phyloP scores from a whole-genome alignment of 2,888 invertebrate species.

The Lithophane leautieri region DNA sequence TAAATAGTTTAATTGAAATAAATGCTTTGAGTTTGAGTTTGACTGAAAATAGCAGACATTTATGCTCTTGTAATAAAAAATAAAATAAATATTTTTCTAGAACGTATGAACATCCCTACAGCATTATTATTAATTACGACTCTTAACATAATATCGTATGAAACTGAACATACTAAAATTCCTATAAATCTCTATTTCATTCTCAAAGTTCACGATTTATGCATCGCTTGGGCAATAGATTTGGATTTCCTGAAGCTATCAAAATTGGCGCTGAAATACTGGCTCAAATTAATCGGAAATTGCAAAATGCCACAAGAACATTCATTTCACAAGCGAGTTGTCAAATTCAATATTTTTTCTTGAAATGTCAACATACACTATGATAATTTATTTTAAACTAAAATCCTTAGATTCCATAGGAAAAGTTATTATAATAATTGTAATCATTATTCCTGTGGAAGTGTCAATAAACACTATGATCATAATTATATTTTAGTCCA shows the following conservation, averaged over 20 bases:
- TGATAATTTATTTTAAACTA: background rate
- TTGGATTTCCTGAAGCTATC: slow-evolving; percentile 4
- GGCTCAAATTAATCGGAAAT: slow-evolving; percentile 15
- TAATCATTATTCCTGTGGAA: background rate
- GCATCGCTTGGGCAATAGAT: background rate
- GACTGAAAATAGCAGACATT: background rate
- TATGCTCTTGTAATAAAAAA: slow-evolving; percentile 6
- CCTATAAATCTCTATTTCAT: background rate
- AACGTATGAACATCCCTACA: background rate
- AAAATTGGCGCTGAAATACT: background rate
- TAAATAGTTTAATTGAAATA: no score
- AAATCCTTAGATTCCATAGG: background rate
- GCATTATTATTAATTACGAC: no score
- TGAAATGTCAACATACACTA: slow-evolving; percentile 1
- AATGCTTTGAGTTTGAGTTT: no score
- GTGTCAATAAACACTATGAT: background rate
- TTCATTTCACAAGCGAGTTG: background rate
- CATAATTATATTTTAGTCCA: background rate
- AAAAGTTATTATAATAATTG: background rate
- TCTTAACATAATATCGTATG: background rate
- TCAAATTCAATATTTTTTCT: slow-evolving; percentile 3
- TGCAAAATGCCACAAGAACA: slow-evolving; percentile 16
- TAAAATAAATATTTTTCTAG: slow-evolving; percentile 23
- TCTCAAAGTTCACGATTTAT: slow-evolving; percentile 4
- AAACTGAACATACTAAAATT: background rate